Base-by-base conservation (phyloP, 2,888 invertebrate genomes). In the Lepidocyrtoides sp. region DNA sequence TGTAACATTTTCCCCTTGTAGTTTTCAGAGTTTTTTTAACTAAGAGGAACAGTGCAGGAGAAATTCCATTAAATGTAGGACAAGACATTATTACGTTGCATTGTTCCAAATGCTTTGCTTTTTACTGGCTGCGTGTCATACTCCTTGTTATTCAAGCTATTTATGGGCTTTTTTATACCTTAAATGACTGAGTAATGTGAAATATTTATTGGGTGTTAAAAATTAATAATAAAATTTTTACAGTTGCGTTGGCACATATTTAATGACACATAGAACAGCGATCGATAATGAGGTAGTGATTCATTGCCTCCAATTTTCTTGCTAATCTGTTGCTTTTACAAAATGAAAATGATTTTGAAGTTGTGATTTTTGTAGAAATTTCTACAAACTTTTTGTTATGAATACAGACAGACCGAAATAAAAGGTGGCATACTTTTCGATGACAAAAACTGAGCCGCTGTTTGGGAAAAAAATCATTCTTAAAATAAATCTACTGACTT, bases 11-110 rank as follows among this genome's bases (percentile, higher is more conserved):
- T 66, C 36, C 66, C 79, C 54, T 63, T 79, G 48, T 26, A 79
- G 7, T 57, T 57, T 7, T 57, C 57, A 3, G 17, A 10, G 17
- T 23, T 8, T 14, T 48, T 29, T 75, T 17, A 32, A 7, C 4
- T 10, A 57, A 1, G 8, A n/a, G 26, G 20, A 57, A 20, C 48
- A 82, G 51, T 26, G 23, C 14, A 12, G 48, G 54, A 17, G 17
- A 54, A 57, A 69, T 77, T 86, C 77, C 60, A 77, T 87, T 63
- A 63, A 79, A 87, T 66, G 66, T 66, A 36, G n/a, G 32, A 66
- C 66, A 32, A 66, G 66, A 66, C n/a, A 66, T 60, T 26, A 60
- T 20, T 26, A 60, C 10, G n/a, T n/a, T n/a, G n/a, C n/a, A n/a
- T n/a, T n/a, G n/a, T n/a, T n/a, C n/a, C n/a, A n/a, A n/a, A n/a